phyloP scores from a whole-genome alignment of 2,797 vertebrate species.

The Paedocypris micromegethes region DNA sequence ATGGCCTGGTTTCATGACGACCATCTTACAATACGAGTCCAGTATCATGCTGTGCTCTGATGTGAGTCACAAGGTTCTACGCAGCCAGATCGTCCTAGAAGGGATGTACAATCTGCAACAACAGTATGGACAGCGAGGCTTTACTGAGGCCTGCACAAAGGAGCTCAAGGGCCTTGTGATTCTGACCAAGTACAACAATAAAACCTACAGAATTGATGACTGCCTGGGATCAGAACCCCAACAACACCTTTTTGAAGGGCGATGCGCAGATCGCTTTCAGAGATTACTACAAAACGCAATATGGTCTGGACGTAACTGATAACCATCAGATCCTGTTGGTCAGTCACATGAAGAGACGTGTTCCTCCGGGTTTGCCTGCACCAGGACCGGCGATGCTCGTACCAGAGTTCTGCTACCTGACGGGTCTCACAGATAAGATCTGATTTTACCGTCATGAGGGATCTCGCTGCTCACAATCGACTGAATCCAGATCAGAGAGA shows the following conservation, averaged over 20 bases:
- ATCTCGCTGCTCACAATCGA: slow-evolving; percentile 77
- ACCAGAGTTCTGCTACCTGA: slow-evolving; percentile 90
- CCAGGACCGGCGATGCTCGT: slow-evolving; percentile 78
- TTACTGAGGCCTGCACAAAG: slow-evolving; percentile 77
- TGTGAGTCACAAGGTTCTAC: slow-evolving; percentile 89
- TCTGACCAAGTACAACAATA: slow-evolving; percentile 98
- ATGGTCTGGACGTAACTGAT: slow-evolving; percentile 79
- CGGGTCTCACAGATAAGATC: slow-evolving; percentile 84
- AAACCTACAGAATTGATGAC: slow-evolving; percentile 88
- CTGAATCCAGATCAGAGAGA: slow-evolving; percentile 79
- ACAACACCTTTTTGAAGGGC: slow-evolving; percentile 78
- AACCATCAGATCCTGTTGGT: slow-evolving; percentile 80
- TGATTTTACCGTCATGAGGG: slow-evolving; percentile 88
- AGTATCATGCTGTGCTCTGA: slow-evolving; percentile 88
- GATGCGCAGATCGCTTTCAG: slow-evolving; percentile 77
- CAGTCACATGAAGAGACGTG: slow-evolving; percentile 72
- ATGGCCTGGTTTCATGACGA: slow-evolving; percentile 85
- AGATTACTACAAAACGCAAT: slow-evolving; percentile 88
- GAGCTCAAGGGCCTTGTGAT: slow-evolving; percentile 86
- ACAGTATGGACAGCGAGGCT: slow-evolving; percentile 68
- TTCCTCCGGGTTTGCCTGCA: slow-evolving; percentile 58
- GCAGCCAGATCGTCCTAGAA: slow-evolving; percentile 87
- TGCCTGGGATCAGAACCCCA: slow-evolving; percentile 84
- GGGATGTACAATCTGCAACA: slow-evolving; percentile 76
- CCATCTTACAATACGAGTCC: slow-evolving; percentile 85